These are phyloP conservation scores for Megalurothrips usitatus DNA, from an alignment of 2,888 invertebrate genomes.

Conservation along the genomic window DNA sequence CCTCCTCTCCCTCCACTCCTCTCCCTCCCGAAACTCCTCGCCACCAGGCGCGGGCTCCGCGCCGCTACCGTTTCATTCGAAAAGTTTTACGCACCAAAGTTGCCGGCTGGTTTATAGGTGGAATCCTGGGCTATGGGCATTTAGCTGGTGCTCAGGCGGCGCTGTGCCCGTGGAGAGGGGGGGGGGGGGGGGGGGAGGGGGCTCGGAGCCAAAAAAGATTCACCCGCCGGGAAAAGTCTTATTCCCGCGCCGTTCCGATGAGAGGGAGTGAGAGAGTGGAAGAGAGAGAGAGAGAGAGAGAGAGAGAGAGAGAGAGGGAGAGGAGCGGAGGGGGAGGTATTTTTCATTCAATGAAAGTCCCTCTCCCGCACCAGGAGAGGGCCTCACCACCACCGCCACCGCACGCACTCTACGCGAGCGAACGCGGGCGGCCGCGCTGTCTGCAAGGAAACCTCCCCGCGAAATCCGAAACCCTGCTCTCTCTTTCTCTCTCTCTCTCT, in stretches of 20 bases:
- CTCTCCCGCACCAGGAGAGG: too few relatives aligned
- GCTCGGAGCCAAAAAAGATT: not conserved
- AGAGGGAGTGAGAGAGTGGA: too few relatives aligned
- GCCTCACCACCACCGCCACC: too few relatives aligned
- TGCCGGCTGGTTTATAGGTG: slow-evolving; percentile 18
- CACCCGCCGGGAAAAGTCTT: not conserved
- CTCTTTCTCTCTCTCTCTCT: not conserved
- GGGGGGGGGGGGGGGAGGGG: not conserved
- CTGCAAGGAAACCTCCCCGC: too few relatives aligned
- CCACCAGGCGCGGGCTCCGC: not conserved
- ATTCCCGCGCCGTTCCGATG: not conserved
- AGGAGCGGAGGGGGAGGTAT: not conserved
- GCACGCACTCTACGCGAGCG: too few relatives aligned
- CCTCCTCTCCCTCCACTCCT: not conserved
- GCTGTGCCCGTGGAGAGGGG: not conserved
- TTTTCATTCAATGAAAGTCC: not conserved
- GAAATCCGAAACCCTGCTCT: too few relatives aligned
- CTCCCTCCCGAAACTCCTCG: not conserved
- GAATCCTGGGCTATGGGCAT: slow-evolving; percentile 9
- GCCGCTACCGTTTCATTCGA: slow-evolving; percentile 18
- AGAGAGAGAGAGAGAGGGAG: not conserved
- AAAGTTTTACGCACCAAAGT: slow-evolving; percentile 10
- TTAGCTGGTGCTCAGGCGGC: slow-evolving; percentile 1
- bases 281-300: too few relatives aligned
- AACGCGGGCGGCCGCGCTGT: too few relatives aligned